Evolutionary conservation across 2,797 vertebrate genomes (phyloP), one percentile per base, ranked within the genome.

Genomic region (Sebastes matsubarae): DNA sequence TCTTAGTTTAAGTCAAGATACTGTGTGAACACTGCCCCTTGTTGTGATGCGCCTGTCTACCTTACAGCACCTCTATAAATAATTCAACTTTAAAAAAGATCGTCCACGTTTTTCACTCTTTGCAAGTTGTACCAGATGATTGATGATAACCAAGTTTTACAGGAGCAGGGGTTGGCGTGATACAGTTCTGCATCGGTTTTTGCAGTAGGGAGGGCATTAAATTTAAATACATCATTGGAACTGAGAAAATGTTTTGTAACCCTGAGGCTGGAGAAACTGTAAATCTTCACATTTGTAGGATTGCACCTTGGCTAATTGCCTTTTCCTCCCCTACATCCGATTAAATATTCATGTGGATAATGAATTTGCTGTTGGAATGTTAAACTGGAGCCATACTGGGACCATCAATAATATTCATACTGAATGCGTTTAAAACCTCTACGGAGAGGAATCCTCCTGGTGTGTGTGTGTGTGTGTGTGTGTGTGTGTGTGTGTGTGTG

Each of bases 311-410:
- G 46, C 73, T 87, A 90, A 92, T 89, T 83, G 73, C 72, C 63
- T 80, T 88, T 75, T 79, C 36, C 38, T 68, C 5, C 34, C 27
- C 68, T 77, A 65, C 32, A 82, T 69, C 22, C 14, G 58, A 87
- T 90, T 30, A 83, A 86, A 89, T 88, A 89, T 91, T 84, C 77
- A 87, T 82, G 74, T 11, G 54, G 54, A 72, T 88, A 87, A 93
- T 82, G 58, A 68, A 88, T 93, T 87, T 87, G 42, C 80, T 76
- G 72, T 42, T 75, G n/a, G 58, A 84, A 72, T 75, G 88, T 91
- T 89, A 86, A 85, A 84, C 60, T 67, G 71, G 79, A 88, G 75
- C 60, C 85, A 83, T 82, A 83, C 71, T 61, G 79, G 46, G 60
- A 59, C 61, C 68, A 87, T 90, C 79, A 90, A 87, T 93, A 88